phyloP scores from a whole-genome alignment of 1,140 invertebrate species.

The Cydia splendana region DNA sequence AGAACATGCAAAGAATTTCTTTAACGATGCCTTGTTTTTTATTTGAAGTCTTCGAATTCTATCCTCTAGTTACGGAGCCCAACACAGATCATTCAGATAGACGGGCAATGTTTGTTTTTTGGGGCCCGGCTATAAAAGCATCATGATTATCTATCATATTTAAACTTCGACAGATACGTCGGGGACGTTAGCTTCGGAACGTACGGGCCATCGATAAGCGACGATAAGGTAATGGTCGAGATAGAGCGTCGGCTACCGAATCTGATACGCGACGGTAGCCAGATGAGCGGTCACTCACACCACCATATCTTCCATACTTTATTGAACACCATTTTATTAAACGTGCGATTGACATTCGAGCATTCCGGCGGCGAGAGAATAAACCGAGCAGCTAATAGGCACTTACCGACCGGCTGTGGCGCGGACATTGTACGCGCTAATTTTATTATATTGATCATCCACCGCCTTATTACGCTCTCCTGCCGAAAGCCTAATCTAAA shows the following conservation, averaged over 20 bases:
- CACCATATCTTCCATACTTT: conserved; percentile 47
- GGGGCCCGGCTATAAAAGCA: conserved; percentile 55
- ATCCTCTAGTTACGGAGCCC: conserved; percentile 51
- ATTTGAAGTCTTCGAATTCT: conserved; percentile 56
- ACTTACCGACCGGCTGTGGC: conserved; percentile 7
- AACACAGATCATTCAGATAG: conserved; percentile 54
- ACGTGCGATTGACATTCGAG: conserved; percentile 47
- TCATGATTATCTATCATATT: conserved; percentile 56
- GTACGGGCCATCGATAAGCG: conserved; percentile 53
- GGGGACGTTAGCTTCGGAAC: conserved; percentile 43
- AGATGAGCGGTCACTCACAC: conserved; percentile 43
- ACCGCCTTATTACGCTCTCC: conserved; percentile 48
- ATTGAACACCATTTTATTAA: conserved; percentile 60
- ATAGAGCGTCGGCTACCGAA: conserved; percentile 62
- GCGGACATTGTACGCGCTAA: conserved; percentile 45
- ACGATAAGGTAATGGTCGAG: conserved; percentile 70
- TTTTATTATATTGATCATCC: conserved; percentile 60
- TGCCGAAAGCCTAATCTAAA: conserved; percentile 57
- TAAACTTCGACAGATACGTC: conserved; percentile 66
- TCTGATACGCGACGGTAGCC: conserved; percentile 64
- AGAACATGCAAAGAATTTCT: conserved; percentile 47
- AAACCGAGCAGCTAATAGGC: conserved; percentile 26
- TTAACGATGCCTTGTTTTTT: conserved; percentile 51
- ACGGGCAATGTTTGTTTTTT: conserved; percentile 49
- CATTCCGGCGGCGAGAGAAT: conserved; percentile 32